phyloP scores from a whole-genome alignment of 2,888 invertebrate genomes.

The Catocala fraxini region DNA sequence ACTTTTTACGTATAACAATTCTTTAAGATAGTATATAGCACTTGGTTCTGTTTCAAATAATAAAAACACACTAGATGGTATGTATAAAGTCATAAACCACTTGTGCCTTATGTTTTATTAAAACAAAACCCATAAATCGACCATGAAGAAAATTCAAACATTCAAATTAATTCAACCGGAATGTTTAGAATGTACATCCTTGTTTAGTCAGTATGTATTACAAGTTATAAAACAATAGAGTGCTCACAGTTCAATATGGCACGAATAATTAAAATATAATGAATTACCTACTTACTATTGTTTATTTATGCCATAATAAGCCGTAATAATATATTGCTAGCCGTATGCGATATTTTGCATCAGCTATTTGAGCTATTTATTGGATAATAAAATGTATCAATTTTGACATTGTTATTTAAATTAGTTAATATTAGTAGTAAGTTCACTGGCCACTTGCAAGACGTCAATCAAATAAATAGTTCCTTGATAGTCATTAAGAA shows the following conservation, averaged over 20 bases:
- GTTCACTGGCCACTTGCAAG: slow-evolving; percentile 29
- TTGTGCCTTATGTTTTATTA: slow-evolving; percentile 52
- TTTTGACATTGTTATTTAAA: slow-evolving; percentile 21
- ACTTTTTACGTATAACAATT: no score
- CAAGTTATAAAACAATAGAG: slow-evolving; percentile 57
- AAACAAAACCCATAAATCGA: slow-evolving; percentile 46
- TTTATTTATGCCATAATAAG: slow-evolving; percentile 51
- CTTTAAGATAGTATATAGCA: no score
- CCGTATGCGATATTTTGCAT: slow-evolving; percentile 45
- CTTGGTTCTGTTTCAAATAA: neutral
- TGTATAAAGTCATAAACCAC: slow-evolving; percentile 36
- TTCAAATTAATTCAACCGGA: slow-evolving; percentile 59
- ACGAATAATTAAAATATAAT: slow-evolving; percentile 32
- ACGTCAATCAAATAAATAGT: neutral
- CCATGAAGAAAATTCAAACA: slow-evolving; percentile 53
- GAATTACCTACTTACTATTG: slow-evolving; percentile 23
- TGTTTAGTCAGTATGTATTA: slow-evolving; percentile 50
- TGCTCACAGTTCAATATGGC: slow-evolving; percentile 49
- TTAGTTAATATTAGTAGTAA: neutral
- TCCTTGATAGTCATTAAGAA: neutral
- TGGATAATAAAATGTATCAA: slow-evolving; percentile 28
- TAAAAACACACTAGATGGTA: slow-evolving; percentile 6
- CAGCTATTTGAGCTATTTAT: slow-evolving; percentile 32
- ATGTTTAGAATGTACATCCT: slow-evolving; percentile 58
- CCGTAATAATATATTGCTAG: slow-evolving; percentile 41